Evolutionary conservation across 2,113 vertebrate genomes (phyloP), one percentile per base, ranked within the genome.

Genomic region (Phalacrocorax carbo): DNA sequence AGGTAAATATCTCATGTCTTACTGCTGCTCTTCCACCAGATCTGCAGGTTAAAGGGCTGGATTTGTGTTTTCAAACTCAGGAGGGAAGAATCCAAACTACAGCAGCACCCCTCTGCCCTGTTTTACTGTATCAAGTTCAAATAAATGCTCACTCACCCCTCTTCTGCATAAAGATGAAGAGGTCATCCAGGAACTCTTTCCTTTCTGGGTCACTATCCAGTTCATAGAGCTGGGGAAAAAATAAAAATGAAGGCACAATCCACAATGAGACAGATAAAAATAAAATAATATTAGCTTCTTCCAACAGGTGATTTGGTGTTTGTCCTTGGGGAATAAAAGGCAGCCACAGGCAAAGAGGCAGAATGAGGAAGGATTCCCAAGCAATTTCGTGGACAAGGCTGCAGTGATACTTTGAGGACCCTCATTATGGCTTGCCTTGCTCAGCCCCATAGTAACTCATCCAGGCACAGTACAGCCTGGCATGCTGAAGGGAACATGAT

Each of bases 161-260:
- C 98, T 99, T 99, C 97, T 99, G 99, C 99, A 99, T 99, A 66
- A 99, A 99, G 94, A 99, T 55, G 90, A 99, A 99, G 61, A 99
- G 99, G 48, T 99, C 98, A 69, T 99, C 99, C 49, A 99, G 98
- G 98, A 99, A 99, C 60, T 99, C 99, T 62, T 99, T 99, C 82
- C 99, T 95, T 58, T 99, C 99, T 10, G 99, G 98, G 76, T 99
- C 99, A 68, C 95, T 97, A 80, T 99, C 99, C 94, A 99, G 98
- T 97, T 99, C 99, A 60, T 99, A 99, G 64, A 99, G 99, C 99
- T 99, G 97, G 16, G 65, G 9, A 51, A 83, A 57, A 44, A 25
- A 78, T 3, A 48, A 34, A 30, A 61, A 32, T 42, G 40, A 88
- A 83, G 64, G 11, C 52, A 82, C 48, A 58, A 20, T 5, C 23